Evolutionary conservation across 1,140 invertebrate species (phyloP).

Genomic region (Coptotermes formosanus): DNA sequence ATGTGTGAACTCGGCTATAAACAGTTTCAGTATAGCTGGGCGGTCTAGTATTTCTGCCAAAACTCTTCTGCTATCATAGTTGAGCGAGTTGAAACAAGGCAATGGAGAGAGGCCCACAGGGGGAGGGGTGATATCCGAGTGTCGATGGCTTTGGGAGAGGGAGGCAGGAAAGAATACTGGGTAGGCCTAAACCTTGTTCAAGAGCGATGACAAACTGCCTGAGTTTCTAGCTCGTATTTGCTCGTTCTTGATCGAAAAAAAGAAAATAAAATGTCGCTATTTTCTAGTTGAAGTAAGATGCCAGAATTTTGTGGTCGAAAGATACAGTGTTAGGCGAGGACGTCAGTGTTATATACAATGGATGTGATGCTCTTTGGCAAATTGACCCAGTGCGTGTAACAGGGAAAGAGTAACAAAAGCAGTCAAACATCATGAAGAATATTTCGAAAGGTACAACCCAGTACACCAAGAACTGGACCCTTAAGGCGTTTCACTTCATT

Average conservation of each 20-base stretch:
- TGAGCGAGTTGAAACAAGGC: not conserved
- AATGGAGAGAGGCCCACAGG: not conserved
- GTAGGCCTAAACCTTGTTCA: not conserved
- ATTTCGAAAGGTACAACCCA: not conserved
- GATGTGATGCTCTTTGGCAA: not conserved
- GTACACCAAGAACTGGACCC: no score
- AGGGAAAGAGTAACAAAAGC: not conserved
- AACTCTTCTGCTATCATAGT: not conserved
- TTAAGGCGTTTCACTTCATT: no score
- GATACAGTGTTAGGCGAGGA: not conserved
- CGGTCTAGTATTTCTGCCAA: no score
- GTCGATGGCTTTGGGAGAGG: not conserved
- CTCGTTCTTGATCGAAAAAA: not conserved
- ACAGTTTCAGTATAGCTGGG: no score
- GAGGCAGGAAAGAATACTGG: not conserved
- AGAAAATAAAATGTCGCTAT: not conserved
- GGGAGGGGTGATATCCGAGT: not conserved
- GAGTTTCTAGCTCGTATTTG: not conserved
- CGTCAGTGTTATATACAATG: not conserved
- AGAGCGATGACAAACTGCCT: not conserved
- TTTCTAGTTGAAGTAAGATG: not conserved
- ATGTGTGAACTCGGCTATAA: no score
- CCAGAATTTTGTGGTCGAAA: not conserved
- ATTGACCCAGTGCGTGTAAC: not conserved
- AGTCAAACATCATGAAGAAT: not conserved